A percentile compares a stretch with the other conserved stretches of the same genome.
Conservation (phyloP, 2,113 vertebrate species). For the Limanda limanda region DNA sequence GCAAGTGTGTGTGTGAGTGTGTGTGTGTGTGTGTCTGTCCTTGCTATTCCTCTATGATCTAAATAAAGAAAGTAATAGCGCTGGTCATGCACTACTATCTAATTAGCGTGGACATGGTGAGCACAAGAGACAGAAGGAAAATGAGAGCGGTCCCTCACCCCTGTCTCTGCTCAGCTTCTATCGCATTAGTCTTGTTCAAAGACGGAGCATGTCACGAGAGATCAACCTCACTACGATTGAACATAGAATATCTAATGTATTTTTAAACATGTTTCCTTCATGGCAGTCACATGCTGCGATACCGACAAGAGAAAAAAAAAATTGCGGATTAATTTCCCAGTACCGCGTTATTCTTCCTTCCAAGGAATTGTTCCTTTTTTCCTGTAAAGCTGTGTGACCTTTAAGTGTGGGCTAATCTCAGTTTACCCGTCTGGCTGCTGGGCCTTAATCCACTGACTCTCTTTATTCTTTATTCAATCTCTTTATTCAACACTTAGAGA, state of each 20-base stretch:
- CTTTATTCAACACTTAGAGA: conserved; percentile 66
- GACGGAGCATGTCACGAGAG: conserved; percentile 17
- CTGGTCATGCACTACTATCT: conserved; percentile 9
- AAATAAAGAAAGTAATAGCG: conserved; percentile 25
- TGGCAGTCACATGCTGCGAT: conserved; percentile 5
- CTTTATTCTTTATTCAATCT: conserved; percentile 69
- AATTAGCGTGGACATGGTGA: conserved; percentile 8
- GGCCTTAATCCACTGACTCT: conserved; percentile 71
- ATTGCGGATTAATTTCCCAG: conserved; percentile 14
- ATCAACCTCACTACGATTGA: not conserved
- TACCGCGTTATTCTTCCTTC: conserved; percentile 9
- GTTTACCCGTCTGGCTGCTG: conserved; percentile 56
- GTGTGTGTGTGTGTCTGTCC: not conserved
- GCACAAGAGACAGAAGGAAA: conserved; percentile 2
- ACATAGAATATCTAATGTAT: not conserved
- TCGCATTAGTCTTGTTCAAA: conserved; percentile 18
- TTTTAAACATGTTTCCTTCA: conserved; percentile 13
- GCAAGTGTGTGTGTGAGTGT: not conserved
- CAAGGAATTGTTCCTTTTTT: conserved; percentile 34
- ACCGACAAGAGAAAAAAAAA: not conserved
- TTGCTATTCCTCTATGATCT: conserved; percentile 26
- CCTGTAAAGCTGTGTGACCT: conserved; percentile 58
- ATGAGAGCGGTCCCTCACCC: conserved; percentile 25
- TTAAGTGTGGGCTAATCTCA: conserved; percentile 69
- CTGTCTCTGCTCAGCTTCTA: not conserved